These are phyloP conservation scores for Felis chaus DNA, from an alignment of 2,113 vertebrate species.

Conservation along the genomic window DNA sequence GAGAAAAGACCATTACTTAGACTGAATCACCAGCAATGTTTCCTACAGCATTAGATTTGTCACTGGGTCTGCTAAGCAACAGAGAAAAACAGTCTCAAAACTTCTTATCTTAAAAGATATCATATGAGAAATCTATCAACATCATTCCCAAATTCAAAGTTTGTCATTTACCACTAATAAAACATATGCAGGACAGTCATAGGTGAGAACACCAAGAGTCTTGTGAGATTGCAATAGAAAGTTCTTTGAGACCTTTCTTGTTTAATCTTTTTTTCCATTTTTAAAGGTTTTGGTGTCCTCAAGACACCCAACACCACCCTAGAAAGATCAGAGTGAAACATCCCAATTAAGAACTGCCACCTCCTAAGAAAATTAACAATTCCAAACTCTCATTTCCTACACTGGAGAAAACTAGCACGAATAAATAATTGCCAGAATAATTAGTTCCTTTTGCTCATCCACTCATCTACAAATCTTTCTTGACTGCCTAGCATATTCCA, in stretches of 20 bases:
- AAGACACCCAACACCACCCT: background rate
- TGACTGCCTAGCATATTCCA: background rate
- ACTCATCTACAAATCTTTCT: background rate
- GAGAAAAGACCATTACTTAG: slow-evolving; percentile 48
- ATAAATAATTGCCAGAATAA: slow-evolving; percentile 52
- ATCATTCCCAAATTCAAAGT: background rate
- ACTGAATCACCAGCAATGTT: slow-evolving; percentile 68
- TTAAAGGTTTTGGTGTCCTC: background rate
- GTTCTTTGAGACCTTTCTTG: background rate
- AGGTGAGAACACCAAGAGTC: background rate
- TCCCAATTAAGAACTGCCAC: background rate
- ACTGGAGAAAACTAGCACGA: background rate
- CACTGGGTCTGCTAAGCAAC: slow-evolving; percentile 69
- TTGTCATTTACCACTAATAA: background rate
- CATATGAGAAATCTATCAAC: slow-evolving; percentile 14
- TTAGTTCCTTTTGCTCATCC: slow-evolving; percentile 34
- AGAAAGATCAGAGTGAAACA: background rate
- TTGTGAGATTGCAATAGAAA: background rate
- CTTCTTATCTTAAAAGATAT: slow-evolving; percentile 65
- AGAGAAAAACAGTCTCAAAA: slow-evolving; percentile 66
- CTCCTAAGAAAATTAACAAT: slow-evolving; percentile 1
- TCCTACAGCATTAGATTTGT: slow-evolving; percentile 62
- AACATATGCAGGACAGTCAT: background rate
- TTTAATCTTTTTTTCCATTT: slow-evolving; percentile 49
- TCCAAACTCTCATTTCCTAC: slow-evolving; percentile 26